Evolutionary conservation across 2,113 vertebrate genomes (phyloP), one percentile per base, ranked within the genome.

Genomic region (Bucco capensis): DNA sequence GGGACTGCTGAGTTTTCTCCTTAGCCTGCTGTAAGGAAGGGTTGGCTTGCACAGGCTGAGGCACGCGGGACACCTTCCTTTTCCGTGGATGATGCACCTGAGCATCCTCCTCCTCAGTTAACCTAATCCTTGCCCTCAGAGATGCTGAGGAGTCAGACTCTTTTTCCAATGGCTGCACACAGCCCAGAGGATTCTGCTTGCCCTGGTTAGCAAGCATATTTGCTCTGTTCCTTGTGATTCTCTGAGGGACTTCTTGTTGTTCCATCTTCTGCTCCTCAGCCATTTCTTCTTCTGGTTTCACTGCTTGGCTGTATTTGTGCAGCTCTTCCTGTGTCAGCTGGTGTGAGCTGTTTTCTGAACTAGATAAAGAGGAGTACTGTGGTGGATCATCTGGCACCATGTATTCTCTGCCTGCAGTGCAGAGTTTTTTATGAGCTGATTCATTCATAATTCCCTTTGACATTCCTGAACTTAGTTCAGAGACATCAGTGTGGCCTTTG

Each of bases 51-150:
- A 97, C 98, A 85, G 98, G 96, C 61, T 97, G 95, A 56, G 97
- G 97, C 73, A 98, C 97, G 53, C 98, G 98, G 0, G 97, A 98
- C 97, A 99, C 98, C 87, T 99, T 99, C 66, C 99, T 98, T 97
- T 99, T 99, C 71, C 99, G 98, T 14, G 99, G 99, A 88, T 99
- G 99, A 61, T 98, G 98, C n/a, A 98, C 97, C 40, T 98, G 98
- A 69, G 98, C 49, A 89, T 99, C 99, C 6, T 99, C 99, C 5
- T 99, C 99, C 10, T 99, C 98, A 28, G 97, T 94, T 31, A 98
- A 94, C 61, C 98, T 98, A 78, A 98, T 96, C 94, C 98, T 98
- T 92, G 98, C 93, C 65, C 97, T 98, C 67, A 97, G 71, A 19
- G 98, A 96, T 3, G 97, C 98, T 2, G 98, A 98, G 2, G 96